phyloP scores from a whole-genome alignment of 1,140 invertebrate genomes.

The Drosophila bifasciata region DNA sequence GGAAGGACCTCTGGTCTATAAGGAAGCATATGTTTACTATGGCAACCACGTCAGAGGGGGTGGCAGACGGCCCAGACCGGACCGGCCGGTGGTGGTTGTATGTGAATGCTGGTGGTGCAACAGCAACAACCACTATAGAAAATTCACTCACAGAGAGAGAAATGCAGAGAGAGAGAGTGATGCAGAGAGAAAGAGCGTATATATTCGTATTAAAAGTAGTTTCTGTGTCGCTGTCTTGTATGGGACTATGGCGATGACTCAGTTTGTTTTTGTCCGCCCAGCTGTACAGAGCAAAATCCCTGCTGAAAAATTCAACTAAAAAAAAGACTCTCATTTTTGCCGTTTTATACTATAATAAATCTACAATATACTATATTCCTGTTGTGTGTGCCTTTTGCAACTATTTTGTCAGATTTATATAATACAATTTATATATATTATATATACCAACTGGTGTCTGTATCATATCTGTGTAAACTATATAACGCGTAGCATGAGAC shows the following conservation, averaged over 20 bases:
- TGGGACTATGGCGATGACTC: constrained; percentile 25
- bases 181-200: constrained; percentile 3
- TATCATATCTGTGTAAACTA: constrained; percentile 15
- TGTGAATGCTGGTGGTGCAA: too few species aligned
- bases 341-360: background rate
- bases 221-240: constrained; percentile 7
- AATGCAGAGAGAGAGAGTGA: too few species aligned
- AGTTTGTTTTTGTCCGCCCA: constrained; percentile 66
- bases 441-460: background rate
- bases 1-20: too few species aligned
- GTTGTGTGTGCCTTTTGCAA: constrained; percentile 41
- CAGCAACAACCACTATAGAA: too few species aligned
- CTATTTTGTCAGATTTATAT: constrained; percentile 54
- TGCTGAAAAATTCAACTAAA: background rate
- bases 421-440: constrained; percentile 49
- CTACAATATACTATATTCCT: constrained; percentile 9
- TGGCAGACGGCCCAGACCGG: too few species aligned
- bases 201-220: background rate
- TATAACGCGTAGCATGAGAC: constrained; percentile 62
- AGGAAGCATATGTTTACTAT: constrained; percentile 28
- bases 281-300: constrained; percentile 35
- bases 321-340: background rate
- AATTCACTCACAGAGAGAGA: too few species aligned
- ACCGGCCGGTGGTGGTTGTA: too few species aligned
- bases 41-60: constrained; percentile 5